Base-by-base conservation (phyloP, 2,888 invertebrate species). In the Eumerus sabulonum region DNA sequence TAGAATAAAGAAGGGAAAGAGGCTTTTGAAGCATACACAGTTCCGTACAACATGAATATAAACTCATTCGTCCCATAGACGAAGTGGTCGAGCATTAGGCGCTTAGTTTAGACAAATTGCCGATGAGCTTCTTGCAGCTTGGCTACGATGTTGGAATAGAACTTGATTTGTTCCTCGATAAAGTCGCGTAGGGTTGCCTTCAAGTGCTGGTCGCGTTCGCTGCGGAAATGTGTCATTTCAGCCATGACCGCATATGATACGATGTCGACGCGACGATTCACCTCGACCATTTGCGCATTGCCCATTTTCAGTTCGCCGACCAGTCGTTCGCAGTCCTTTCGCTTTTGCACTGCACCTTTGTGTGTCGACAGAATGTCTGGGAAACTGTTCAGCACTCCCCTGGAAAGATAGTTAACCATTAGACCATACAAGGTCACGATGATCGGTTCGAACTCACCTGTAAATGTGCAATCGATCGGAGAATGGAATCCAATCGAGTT, bases 221-320 rank as follows among this genome's bases (percentile, higher is more conserved):
- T 89, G 87, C 97, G 96, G 87, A 99, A 98, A 88, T 98, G 97
- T 84, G 94, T 94, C 84, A 98, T 93, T 91, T 99, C 99, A 63
- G 98, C 98, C 87, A 98, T 92, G 76, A 97, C 92, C 1, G 97
- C 94, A 87, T 98, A 98, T 0, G 98, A 96, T 85, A 98, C 94
- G 13, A 96, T 93, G 88, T 99, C 98, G 0, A 96, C 95, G 84
- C 97, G 92, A 83, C 94, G 92, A 81, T 94, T 91, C 11, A 98
- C 94, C 86, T 95, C 95, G 82, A 93, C 93, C 79, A 96, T 90
- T 85, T 96, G 95, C 14, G 92, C 92, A 74, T 94, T 92, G 83
- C 93, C 93, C 92, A 97, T 94, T 90, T 95, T 96, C 83, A 94
- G 93, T 86, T 97, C 97, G 38, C 92, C 85, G 1, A 91, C 93